These are phyloP conservation scores for Eupithecia centaureata DNA, from an alignment of 2,888 invertebrate species.

Conservation along the genomic window DNA sequence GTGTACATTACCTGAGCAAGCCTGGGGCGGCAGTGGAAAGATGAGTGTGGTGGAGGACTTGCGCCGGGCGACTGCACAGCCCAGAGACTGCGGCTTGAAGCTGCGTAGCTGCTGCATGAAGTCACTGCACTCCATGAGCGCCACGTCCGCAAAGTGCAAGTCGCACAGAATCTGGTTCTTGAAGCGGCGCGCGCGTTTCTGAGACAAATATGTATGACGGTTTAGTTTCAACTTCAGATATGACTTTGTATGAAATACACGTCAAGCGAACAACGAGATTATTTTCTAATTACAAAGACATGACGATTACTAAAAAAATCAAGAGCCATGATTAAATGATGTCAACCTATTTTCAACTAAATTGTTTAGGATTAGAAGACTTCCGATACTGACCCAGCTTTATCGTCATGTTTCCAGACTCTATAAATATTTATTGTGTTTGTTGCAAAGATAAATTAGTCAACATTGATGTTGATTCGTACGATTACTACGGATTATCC, in stretches of 20 bases:
- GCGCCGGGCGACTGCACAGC: slow-evolving; percentile 96
- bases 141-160: slow-evolving; percentile 97
- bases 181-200: slow-evolving; percentile 87
- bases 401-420: neutral
- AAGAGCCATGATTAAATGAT: neutral
- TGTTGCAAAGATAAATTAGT: neutral
- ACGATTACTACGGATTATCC: neutral
- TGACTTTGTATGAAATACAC: neutral
- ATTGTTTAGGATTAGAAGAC: neutral
- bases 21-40: slow-evolving; percentile 96
- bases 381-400: neutral
- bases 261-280: neutral
- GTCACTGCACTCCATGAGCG: slow-evolving; percentile 98
- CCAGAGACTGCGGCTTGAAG: slow-evolving; percentile 97
- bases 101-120: slow-evolving; percentile 98
- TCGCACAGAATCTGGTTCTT: slow-evolving; percentile 97
- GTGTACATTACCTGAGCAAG: slow-evolving; percentile 96
- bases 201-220: slow-evolving; percentile 16
- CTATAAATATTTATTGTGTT: neutral
- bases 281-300: neutral
- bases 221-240: neutral
- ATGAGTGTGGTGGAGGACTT: slow-evolving; percentile 97
- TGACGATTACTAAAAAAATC: neutral
- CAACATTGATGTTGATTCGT: neutral
- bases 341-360: neutral